phyloP scores from a whole-genome alignment of 2,113 vertebrate species.

The Osmerus eperlanus region DNA sequence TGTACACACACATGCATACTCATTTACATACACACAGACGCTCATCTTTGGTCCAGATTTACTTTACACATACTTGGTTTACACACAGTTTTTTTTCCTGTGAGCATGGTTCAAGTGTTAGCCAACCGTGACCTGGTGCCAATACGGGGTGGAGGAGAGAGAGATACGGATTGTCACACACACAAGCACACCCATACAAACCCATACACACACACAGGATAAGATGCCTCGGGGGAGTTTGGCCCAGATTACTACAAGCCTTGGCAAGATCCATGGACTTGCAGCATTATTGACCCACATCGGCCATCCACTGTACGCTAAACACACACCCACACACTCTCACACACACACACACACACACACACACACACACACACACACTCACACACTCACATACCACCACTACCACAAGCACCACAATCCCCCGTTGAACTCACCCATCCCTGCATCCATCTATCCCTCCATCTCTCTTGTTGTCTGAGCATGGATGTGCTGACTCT shows the following conservation, averaged over 20 bases:
- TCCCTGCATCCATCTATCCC: conserved; percentile 8
- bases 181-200: no score
- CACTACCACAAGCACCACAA: conserved; percentile 6
- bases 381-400: background rate
- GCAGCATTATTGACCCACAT: conserved; percentile 65
- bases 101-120: no score
- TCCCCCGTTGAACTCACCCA: conserved; percentile 13
- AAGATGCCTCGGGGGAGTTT: conserved; percentile 55
- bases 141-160: no score
- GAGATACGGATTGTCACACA: no score
- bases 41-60: no score
- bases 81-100: no score
- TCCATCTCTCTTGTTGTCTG: conserved; percentile 21
- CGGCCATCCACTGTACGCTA: conserved; percentile 28
- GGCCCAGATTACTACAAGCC: conserved; percentile 62
- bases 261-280: conserved; percentile 55
- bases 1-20: no score
- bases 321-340: background rate
- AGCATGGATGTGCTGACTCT: conserved; percentile 21
- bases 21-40: no score
- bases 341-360: no score
- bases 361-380: background rate
- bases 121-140: no score
- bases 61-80: no score
- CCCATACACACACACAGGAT: conserved; percentile 12